Evolutionary conservation across 1,140 invertebrate genomes (phyloP).

Genomic region (Drosophila neocordata): DNA sequence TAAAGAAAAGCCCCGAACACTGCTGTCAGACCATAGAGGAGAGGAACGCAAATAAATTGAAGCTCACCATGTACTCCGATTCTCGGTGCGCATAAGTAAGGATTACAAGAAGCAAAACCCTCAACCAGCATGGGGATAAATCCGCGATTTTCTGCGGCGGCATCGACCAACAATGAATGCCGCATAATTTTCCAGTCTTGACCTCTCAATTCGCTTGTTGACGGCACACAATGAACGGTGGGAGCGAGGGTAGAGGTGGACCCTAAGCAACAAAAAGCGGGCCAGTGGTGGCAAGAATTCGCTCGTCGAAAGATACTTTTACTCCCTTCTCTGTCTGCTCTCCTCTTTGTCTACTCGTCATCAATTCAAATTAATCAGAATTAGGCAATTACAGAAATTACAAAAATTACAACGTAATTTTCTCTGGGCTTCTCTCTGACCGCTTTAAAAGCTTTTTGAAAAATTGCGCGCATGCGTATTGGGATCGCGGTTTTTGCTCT

Average conservation of each 20-base stretch:
- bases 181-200: slow-evolving; percentile 76
- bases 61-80: slow-evolving; percentile 30
- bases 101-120: slow-evolving; percentile 54
- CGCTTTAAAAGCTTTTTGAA: slow-evolving; percentile 79
- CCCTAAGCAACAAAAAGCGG: slow-evolving; percentile 15
- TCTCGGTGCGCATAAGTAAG: slow-evolving; percentile 70
- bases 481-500: slow-evolving; percentile 29
- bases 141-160: slow-evolving; percentile 12
- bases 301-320: slow-evolving; percentile 17
- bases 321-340: neutral
- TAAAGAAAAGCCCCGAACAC: slow-evolving; percentile 62
- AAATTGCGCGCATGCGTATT: slow-evolving; percentile 78
- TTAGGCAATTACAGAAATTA: slow-evolving; percentile 82
- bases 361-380: slow-evolving; percentile 82
- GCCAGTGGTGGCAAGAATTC: slow-evolving; percentile 33
- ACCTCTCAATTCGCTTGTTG: slow-evolving; percentile 71
- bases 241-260: slow-evolving; percentile 8
- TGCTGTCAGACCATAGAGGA: slow-evolving; percentile 17
- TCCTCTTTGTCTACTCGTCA: slow-evolving; percentile 27
- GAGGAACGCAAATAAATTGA: slow-evolving; percentile 63
- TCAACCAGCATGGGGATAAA: slow-evolving; percentile 32
- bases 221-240: slow-evolving; percentile 51
- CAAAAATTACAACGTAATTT: slow-evolving; percentile 82
- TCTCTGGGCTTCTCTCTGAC: slow-evolving; percentile 62
- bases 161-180: slow-evolving; percentile 68